Conservation (phyloP, 2,888 invertebrate genomes). For the Drosophila gaucha region DNA sequence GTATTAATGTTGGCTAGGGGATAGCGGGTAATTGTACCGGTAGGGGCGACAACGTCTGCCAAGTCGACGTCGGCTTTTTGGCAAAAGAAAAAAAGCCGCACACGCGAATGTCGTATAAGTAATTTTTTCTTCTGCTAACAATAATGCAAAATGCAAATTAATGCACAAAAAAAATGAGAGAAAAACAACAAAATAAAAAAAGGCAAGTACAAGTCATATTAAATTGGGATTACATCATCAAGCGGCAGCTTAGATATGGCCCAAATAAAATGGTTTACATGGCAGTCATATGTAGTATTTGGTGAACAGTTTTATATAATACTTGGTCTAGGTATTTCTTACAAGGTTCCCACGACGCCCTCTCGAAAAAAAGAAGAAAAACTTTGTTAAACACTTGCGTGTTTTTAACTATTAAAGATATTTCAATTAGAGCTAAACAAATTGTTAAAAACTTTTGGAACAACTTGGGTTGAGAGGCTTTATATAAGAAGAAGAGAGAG, state of each 20-base stretch:
- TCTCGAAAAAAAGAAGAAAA: conserved; percentile 6
- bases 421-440: conserved; percentile 53
- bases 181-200: conserved; percentile 14
- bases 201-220: conserved; percentile 41
- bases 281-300: conserved; percentile 15
- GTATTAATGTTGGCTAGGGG: no score
- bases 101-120: conserved; percentile 78
- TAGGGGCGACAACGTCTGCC: conserved; percentile 37
- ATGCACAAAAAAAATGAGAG: conserved; percentile 26
- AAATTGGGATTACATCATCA: conserved; percentile 56
- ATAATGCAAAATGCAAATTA: conserved; percentile 74
- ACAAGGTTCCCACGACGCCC: conserved; percentile 45
- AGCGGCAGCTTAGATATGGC: conserved; percentile 19
- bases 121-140: conserved; percentile 40
- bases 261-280: conserved; percentile 24
- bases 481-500: not conserved
- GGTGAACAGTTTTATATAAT: conserved; percentile 26
- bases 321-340: not conserved
- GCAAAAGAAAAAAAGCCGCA: conserved; percentile 45
- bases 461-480: not conserved
- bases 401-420: conserved; percentile 51
- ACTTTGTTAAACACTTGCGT: conserved; percentile 44
- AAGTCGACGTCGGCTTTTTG: conserved; percentile 59
- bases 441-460: conserved; percentile 38
- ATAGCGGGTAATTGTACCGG: not conserved